Evolutionary conservation across 2,113 vertebrate species (phyloP), one percentile per base, ranked within the genome.

Genomic region (Chamaea fasciata): DNA sequence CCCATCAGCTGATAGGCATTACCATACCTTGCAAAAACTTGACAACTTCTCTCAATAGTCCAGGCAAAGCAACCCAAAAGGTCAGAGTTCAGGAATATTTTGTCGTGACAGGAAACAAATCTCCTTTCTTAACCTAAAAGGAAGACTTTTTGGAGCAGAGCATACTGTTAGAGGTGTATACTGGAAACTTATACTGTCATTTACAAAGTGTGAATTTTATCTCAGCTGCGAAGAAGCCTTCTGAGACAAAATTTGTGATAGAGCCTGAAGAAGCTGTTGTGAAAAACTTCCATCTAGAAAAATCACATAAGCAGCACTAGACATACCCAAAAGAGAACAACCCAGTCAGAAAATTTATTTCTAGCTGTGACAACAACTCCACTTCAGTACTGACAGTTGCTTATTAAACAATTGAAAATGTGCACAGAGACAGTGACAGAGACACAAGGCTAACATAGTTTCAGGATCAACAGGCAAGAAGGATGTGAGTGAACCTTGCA

Each of bases 401-500:
- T 74, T 89, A 52, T 79, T 84, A 88, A 87, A 76, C 64, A 81
- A 52, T 15, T 59, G 70, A 68, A 81, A 86, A 86, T 5, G 35
- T 44, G 52, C 71, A 67, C 41, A 73, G 59, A 35, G 37, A 59
- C 46, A 46, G 42, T 0, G 1, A 46, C 47, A 64, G 60, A 94
- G 89, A 62, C 71, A 67, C 35, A 27, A 55, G 31, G 50, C 88
- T 93, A 89, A 83, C 11, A 3, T 9, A 47, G 28, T 65, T 89
- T 87, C n/a, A 30, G 62, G 47, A 94, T 50, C 64, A 73, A 67
- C 12, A 77, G 33, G 59, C 52, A 46, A 83, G 63, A 83, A 59
- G 60, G 78, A 77, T 79, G 53, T 55, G 84, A 82, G 35, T 91
- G 87, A 96, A 93, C 68, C 93, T 90, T 93, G 80, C 62, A 77